Percentiles rank a stretch among this genome's conserved stretches.
Evolutionary conservation across 2,797 vertebrate species (phyloP).

Genomic region (Fringilla coelebs): DNA sequence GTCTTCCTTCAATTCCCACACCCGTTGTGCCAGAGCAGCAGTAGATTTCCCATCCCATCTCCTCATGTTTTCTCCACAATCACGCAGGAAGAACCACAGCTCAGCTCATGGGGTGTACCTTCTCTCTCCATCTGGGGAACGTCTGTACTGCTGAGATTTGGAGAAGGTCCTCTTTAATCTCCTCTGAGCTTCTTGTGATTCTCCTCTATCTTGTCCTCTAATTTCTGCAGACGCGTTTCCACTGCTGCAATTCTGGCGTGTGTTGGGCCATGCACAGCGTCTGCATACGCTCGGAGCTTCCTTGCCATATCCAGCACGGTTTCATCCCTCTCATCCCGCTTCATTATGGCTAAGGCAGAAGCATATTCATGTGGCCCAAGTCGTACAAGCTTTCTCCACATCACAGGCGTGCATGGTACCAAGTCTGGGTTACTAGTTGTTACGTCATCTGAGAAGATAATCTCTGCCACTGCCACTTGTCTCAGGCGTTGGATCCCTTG

Average conservation of each 20-base stretch:
- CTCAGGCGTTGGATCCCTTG: background rate
- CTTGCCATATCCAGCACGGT: rapidly evolving
- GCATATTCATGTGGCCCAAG: background rate
- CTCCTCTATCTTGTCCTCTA: background rate
- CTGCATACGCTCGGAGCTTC: rapidly evolving
- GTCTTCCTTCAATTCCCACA: rapidly evolving
- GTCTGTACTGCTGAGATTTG: background rate
- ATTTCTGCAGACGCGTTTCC: background rate
- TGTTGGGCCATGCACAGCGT: background rate
- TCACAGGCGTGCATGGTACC: rapidly evolving
- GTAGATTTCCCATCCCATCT: background rate
- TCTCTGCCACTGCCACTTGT: background rate
- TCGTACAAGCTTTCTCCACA: rapidly evolving
- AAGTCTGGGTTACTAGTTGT: background rate
- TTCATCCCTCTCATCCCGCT: rapidly evolving
- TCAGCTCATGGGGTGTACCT: rapidly evolving
- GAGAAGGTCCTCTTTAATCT: background rate
- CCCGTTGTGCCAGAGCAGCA: background rate
- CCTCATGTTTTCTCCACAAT: background rate
- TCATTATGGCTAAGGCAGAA: background rate
- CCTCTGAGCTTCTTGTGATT: background rate
- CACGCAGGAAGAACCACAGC: background rate
- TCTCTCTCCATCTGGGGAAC: background rate
- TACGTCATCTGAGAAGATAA: background rate
- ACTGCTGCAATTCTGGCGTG: rapidly evolving